A percentile compares a stretch with the other conserved stretches of the same genome.
These are phyloP conservation scores for Numida meleagris DNA, from an alignment of 2,113 vertebrate genomes.

Conservation along the genomic window DNA sequence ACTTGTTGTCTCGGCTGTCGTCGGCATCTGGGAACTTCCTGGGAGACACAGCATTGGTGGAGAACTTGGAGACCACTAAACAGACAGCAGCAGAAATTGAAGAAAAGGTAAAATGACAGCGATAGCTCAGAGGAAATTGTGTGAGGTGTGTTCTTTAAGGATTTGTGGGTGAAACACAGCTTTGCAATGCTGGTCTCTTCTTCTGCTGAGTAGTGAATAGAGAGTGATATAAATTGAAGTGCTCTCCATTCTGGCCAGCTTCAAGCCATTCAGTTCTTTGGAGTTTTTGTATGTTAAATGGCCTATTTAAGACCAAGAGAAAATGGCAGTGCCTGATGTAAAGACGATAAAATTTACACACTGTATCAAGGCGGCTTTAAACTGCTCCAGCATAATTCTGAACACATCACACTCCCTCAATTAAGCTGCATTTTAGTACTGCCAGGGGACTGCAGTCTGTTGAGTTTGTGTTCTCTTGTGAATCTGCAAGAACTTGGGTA, in stretches of 20 bases:
- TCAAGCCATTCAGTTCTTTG: conserved; percentile 4
- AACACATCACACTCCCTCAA: background rate
- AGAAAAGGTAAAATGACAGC: conserved; percentile 81
- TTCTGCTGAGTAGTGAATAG: background rate
- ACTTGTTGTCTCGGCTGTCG: conserved; percentile 90
- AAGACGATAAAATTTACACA: conserved; percentile 51
- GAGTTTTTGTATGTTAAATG: conserved; percentile 25
- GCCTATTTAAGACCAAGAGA: conserved; percentile 29
- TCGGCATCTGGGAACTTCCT: conserved; percentile 95
- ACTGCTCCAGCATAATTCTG: background rate
- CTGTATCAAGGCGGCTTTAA: conserved; percentile 26
- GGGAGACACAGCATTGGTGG: conserved; percentile 89
- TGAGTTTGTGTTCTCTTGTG: background rate
- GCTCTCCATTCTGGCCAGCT: background rate
- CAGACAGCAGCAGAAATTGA: conserved; percentile 90
- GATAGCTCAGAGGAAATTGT: background rate
- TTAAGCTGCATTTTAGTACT: conserved; percentile 26
- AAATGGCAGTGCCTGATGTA: conserved; percentile 12
- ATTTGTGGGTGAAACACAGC: background rate
- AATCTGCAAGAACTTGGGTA: background rate
- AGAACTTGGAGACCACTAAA: conserved; percentile 93
- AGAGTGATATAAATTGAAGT: background rate
- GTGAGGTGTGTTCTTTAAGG: background rate
- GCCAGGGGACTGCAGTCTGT: background rate
- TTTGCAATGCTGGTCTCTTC: background rate